A percentile compares a stretch with the other conserved stretches of the same genome.
phyloP scores from a whole-genome alignment of 1,140 invertebrate species.

The Conus ventricosus region DNA sequence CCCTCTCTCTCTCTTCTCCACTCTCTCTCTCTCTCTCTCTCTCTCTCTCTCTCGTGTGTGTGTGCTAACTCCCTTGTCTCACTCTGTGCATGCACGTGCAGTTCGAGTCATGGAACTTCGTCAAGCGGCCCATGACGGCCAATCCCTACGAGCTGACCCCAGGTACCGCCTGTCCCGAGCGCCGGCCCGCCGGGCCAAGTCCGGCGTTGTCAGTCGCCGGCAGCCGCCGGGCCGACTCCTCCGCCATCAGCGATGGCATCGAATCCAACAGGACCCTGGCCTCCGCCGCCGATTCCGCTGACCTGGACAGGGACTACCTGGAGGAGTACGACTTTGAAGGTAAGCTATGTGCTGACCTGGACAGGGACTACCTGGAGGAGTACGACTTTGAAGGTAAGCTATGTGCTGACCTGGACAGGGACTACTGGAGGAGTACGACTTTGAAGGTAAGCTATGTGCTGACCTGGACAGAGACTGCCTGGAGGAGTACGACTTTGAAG shows the following conservation, averaged over 20 bases:
- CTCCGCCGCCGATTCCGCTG: slow-evolving; percentile 25
- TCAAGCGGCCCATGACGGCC: slow-evolving; percentile 48
- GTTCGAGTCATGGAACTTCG: slow-evolving; percentile 50
- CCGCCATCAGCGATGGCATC: slow-evolving; percentile 41
- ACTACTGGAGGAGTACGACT: slow-evolving; percentile 52
- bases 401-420: slow-evolving; percentile 44
- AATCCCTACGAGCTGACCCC: slow-evolving; percentile 48
- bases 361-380: slow-evolving; percentile 51
- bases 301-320: slow-evolving; percentile 49
- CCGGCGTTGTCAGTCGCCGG: slow-evolving; percentile 38
- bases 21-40: no score
- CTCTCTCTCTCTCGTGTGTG: no score
- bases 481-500: slow-evolving; percentile 43
- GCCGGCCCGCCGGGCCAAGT: slow-evolving; percentile 40
- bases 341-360: slow-evolving; percentile 33
- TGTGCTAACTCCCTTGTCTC: not conserved
- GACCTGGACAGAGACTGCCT: slow-evolving; percentile 50
- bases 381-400: slow-evolving; percentile 51
- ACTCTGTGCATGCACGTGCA: slow-evolving; percentile 1
- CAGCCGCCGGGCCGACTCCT: slow-evolving; percentile 35
- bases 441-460: slow-evolving; percentile 43
- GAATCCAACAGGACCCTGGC: slow-evolving; percentile 27
- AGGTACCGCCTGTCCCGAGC: slow-evolving; percentile 47
- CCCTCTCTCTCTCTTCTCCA: not conserved
- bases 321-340: slow-evolving; percentile 44